Evolutionary conservation across 1,140 invertebrate genomes (phyloP).

Genomic region (Oryzaephilus surinamensis): DNA sequence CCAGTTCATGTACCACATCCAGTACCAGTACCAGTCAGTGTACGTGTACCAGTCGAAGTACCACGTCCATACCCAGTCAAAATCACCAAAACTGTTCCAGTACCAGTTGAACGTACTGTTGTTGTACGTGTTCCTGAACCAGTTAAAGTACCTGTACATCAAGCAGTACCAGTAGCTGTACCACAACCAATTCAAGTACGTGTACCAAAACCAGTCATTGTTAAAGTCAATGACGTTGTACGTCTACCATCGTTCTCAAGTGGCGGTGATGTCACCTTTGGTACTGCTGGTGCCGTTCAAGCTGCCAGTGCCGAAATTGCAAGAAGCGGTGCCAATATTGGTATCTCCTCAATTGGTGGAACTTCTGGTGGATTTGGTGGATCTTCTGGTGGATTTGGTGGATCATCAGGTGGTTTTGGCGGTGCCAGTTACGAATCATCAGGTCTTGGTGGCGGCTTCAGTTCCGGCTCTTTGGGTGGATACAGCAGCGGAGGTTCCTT

Average conservation of each 20-base stretch:
- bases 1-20: conserved; percentile 21
- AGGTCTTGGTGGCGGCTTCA: neutral
- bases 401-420: no score
- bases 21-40: conserved; percentile 27
- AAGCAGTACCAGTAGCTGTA: conserved; percentile 16
- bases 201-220: conserved; percentile 11
- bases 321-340: neutral
- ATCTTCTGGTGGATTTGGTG: no score
- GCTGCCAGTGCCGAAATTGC: neutral
- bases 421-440: neutral
- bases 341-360: neutral
- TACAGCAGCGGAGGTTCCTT: no score
- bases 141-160: conserved; percentile 6
- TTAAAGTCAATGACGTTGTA: conserved; percentile 15
- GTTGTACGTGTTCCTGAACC: conserved; percentile 16
- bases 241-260: no score
- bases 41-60: conserved; percentile 14
- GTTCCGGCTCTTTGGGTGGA: no score
- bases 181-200: conserved; percentile 16
- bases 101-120: conserved; percentile 23
- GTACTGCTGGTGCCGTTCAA: conserved; percentile 1
- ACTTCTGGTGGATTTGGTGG: conserved; percentile 2
- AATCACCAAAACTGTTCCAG: conserved; percentile 17
- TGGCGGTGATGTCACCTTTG: conserved; percentile 5
- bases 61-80: conserved; percentile 18